Evolutionary conservation across 2,113 vertebrate species (phyloP).

Genomic region (Pycnonotus jocosus): DNA sequence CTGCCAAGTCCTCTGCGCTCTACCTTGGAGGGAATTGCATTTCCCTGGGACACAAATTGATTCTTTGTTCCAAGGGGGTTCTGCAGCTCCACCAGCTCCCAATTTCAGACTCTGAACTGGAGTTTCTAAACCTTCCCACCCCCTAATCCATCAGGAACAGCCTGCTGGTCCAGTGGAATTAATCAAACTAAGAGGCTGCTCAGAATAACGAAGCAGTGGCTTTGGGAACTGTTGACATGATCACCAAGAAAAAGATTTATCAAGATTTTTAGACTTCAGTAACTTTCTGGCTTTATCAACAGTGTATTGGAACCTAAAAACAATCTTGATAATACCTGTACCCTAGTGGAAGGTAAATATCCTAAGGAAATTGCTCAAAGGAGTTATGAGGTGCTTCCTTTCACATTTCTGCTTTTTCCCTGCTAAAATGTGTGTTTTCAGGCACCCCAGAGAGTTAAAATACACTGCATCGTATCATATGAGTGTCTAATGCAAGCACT

Average conservation of each 20-base stretch:
- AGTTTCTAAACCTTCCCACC: not conserved
- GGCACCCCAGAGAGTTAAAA: conserved; percentile 51
- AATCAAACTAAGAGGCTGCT: not conserved
- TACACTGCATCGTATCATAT: not conserved
- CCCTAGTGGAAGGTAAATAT: not conserved
- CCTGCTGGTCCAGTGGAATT: not conserved
- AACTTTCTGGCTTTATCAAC: not conserved
- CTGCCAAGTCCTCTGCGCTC: not conserved
- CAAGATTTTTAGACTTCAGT: not conserved
- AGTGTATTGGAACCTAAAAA: not conserved
- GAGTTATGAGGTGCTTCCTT: conserved; percentile 35
- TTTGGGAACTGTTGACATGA: not conserved
- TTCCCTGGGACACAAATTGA: not conserved
- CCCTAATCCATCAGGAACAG: not conserved
- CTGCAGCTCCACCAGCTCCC: not conserved
- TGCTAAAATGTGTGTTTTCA: conserved; percentile 46
- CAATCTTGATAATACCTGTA: not conserved
- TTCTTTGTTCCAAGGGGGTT: not conserved
- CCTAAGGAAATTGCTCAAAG: not conserved
- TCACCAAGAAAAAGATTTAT: not conserved
- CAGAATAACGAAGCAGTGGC: not conserved
- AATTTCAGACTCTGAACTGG: not conserved
- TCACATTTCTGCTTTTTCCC: conserved; percentile 31
- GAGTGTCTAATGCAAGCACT: conserved; percentile 62
- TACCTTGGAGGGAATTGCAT: not conserved